Evolutionary conservation across 2,797 vertebrate genomes (phyloP).

Genomic region (Anabas testudineus): DNA sequence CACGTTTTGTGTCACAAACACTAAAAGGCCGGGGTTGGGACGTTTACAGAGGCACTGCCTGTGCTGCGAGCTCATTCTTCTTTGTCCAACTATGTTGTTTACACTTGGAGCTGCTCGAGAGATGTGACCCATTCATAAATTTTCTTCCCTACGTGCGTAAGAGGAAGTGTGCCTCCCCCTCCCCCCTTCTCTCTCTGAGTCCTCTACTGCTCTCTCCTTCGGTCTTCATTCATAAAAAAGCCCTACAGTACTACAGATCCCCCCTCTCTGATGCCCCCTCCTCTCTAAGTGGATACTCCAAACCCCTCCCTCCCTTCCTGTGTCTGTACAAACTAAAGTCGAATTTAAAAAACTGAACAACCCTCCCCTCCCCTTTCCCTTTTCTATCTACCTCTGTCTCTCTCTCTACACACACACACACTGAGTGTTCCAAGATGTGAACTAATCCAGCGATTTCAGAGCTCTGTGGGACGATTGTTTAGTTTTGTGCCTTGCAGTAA

Average conservation of each 20-base stretch:
- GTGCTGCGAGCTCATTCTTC: slow-evolving; percentile 49
- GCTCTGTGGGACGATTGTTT: slow-evolving; percentile 85
- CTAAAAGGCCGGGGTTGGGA: slow-evolving; percentile 16
- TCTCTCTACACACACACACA: slow-evolving; percentile 37
- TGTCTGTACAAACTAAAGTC: slow-evolving; percentile 82
- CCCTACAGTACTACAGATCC: slow-evolving; percentile 73
- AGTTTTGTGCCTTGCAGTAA: slow-evolving; percentile 83
- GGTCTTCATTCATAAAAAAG: slow-evolving; percentile 83
- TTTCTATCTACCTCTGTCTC: slow-evolving; percentile 34
- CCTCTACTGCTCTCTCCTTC: slow-evolving; percentile 61
- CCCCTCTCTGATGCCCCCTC: slow-evolving; percentile 42
- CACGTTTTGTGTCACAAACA: slow-evolving; percentile 8
- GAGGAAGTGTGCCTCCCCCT: slow-evolving; percentile 78
- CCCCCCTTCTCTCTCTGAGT: slow-evolving; percentile 19
- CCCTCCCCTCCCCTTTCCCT: slow-evolving; percentile 23
- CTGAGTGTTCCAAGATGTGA: slow-evolving; percentile 86
- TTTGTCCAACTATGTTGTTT: slow-evolving; percentile 78
- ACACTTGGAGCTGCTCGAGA: slow-evolving; percentile 76
- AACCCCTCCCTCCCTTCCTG: slow-evolving; percentile 86
- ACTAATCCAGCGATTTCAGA: slow-evolving; percentile 80
- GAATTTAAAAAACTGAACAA: slow-evolving; percentile 76
- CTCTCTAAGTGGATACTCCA: slow-evolving; percentile 81
- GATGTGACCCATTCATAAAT: slow-evolving; percentile 84
- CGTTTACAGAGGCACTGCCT: slow-evolving; percentile 11
- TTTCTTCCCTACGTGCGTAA: slow-evolving; percentile 78